Conservation (phyloP, 2,113 vertebrate genomes). For the Mesoclemmys tuberculata region DNA sequence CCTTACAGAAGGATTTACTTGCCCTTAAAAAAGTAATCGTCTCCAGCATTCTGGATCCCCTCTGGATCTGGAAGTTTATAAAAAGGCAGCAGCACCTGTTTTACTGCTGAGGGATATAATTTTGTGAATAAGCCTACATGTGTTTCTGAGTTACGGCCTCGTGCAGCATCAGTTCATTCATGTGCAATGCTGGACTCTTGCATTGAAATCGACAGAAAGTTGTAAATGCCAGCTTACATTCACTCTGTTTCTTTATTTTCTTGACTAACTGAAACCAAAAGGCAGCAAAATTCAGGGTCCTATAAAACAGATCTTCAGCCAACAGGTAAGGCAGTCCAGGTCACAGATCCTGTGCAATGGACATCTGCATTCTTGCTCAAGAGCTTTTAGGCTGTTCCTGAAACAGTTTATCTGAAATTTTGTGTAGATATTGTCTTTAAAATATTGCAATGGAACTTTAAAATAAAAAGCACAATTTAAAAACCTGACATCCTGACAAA, state of each 20-base stretch:
- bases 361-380: slow-evolving; percentile 39
- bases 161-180: not conserved
- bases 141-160: not conserved
- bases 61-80: not conserved
- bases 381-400: slow-evolving; percentile 32
- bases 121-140: not conserved
- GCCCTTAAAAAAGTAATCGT: not conserved
- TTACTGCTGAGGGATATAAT: not conserved
- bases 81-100: not conserved
- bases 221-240: slow-evolving; percentile 17
- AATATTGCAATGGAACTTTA: not conserved
- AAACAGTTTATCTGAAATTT: slow-evolving; percentile 13
- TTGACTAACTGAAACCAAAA: slow-evolving; percentile 43
- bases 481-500: not conserved
- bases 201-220: not conserved
- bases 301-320: slow-evolving; percentile 35
- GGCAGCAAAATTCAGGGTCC: slow-evolving; percentile 9
- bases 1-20: not conserved
- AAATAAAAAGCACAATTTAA: not conserved
- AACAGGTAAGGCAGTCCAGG: slow-evolving; percentile 52
- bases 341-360: slow-evolving; percentile 31
- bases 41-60: not conserved
- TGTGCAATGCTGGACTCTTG: not conserved
- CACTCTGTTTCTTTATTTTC: slow-evolving; percentile 11
- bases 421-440: not conserved